phyloP scores from a whole-genome alignment of 2,113 vertebrate species.

The Cromileptes altivelis region DNA sequence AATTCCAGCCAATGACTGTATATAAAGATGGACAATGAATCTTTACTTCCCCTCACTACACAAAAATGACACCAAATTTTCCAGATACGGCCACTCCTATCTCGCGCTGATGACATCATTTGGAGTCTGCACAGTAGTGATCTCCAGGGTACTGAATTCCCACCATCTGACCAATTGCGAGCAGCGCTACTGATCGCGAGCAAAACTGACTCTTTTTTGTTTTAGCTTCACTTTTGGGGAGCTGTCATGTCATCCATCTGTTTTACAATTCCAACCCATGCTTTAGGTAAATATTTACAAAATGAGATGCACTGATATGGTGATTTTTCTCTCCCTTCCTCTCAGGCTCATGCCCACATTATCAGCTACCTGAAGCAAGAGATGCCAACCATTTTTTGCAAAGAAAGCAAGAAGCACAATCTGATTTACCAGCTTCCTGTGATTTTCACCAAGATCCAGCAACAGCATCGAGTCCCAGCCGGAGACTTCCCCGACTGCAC shows the following conservation, averaged over 20 bases:
- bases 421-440: constrained; percentile 90
- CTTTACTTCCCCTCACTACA: no score
- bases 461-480: constrained; percentile 89
- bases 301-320: background rate
- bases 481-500: constrained; percentile 92
- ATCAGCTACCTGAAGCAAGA: constrained; percentile 91
- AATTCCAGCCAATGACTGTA: background rate
- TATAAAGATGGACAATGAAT: no score
- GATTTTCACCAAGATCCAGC: constrained; percentile 91
- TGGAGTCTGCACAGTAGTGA: no score
- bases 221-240: no score
- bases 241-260: no score
- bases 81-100: no score
- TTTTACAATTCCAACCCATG: background rate
- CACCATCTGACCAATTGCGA: no score
- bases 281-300: background rate
- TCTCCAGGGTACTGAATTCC: no score
- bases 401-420: constrained; percentile 91
- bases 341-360: constrained; percentile 91
- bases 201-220: no score
- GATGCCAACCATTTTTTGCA: constrained; percentile 92
- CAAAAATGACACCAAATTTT: no score
- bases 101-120: no score
- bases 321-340: background rate
- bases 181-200: no score